Evolutionary conservation across 2,113 vertebrate genomes (phyloP).

Genomic region (Ovis aries): ARS-UI_Ramb_v3.0 NC_056059.1:29718501-29719000

Average conservation of each 20-base stretch:
- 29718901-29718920: background rate
- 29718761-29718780: background rate
- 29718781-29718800: background rate
- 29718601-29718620: background rate
- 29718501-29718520: background rate
- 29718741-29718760: background rate
- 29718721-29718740: background rate
- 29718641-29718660: background rate
- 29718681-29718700: background rate
- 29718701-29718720: background rate
- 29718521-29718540: background rate
- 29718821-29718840: background rate
- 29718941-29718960: background rate
- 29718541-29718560: background rate
- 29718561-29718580: background rate
- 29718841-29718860: background rate
- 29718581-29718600: background rate
- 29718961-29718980: background rate
- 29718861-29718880: background rate
- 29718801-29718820: background rate
- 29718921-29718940: background rate
- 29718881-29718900: background rate
- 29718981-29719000: constrained; percentile 11
- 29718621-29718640: background rate
- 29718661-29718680: background rate